These are phyloP conservation scores for Alectura lathami DNA, from an alignment of 2,113 vertebrate genomes.

Conservation along the genomic window DNA sequence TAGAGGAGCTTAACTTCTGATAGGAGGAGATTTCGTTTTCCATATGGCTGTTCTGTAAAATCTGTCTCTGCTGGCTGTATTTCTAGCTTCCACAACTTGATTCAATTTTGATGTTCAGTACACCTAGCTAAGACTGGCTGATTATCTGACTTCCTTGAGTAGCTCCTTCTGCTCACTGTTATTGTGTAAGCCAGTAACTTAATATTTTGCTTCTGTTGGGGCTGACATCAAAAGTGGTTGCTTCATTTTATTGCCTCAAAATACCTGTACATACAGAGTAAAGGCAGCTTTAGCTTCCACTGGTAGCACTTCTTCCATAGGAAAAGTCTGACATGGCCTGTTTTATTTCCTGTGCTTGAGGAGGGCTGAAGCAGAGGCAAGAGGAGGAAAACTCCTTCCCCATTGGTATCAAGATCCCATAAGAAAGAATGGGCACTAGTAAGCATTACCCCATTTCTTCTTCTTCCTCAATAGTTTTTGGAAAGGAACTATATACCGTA, in stretches of 20 bases:
- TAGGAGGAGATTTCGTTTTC: neutral
- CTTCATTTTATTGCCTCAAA: neutral
- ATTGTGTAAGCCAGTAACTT: neutral
- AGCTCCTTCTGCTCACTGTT: neutral
- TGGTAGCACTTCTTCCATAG: neutral
- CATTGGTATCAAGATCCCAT: neutral
- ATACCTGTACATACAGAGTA: neutral
- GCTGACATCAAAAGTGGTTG: neutral
- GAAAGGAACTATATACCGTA: neutral
- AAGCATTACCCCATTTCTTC: neutral
- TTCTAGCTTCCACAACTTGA: neutral
- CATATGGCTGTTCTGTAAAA: neutral
- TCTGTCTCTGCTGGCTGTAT: neutral
- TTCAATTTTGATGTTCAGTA: neutral
- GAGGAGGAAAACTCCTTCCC: neutral
- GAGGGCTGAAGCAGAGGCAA: neutral
- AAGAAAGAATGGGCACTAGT: neutral
- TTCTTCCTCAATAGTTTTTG: neutral
- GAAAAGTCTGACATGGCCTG: neutral
- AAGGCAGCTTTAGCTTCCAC: neutral
- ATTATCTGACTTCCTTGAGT: neutral
- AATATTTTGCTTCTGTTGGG: neutral
- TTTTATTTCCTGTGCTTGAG: neutral
- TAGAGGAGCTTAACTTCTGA: neutral
- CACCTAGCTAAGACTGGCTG: neutral